Evolutionary conservation across 2,888 invertebrate species (phyloP).

Genomic region (Pyrrhosoma nymphula): DNA sequence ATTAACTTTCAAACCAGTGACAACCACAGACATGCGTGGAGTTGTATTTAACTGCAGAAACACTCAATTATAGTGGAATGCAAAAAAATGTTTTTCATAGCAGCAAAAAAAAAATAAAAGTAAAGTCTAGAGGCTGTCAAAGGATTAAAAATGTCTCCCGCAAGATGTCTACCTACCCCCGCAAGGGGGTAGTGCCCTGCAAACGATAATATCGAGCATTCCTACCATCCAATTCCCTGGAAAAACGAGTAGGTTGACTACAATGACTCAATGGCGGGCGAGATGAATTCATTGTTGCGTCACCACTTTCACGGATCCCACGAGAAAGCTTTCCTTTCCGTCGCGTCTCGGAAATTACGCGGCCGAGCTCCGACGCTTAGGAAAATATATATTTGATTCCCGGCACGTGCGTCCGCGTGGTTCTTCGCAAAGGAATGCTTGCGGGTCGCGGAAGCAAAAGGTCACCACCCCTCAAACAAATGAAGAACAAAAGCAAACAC

Average conservation of each 20-base stretch:
- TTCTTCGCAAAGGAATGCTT: not conserved
- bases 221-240: not conserved
- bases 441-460: not conserved
- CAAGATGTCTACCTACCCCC: not conserved
- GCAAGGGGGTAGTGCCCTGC: not conserved
- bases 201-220: not conserved
- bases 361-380: not conserved
- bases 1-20: too few relatives aligned
- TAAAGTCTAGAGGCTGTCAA: not conserved
- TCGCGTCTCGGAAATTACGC: not conserved
- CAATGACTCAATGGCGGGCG: not conserved
- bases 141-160: not conserved
- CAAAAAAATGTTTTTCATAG: not conserved
- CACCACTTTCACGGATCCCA: slow-evolving; percentile 22
- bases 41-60: too few relatives aligned
- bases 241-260: not conserved
- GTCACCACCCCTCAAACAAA: not conserved
- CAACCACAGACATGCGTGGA: too few relatives aligned
- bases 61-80: too few relatives aligned
- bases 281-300: not conserved
- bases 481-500: not conserved
- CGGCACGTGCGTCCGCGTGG: not conserved
- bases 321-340: slow-evolving; percentile 30
- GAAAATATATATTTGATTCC: not conserved
- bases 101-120: not conserved